Conservation (phyloP, 2,113 vertebrate genomes). For the Phalacrocorax aristotelis region DNA sequence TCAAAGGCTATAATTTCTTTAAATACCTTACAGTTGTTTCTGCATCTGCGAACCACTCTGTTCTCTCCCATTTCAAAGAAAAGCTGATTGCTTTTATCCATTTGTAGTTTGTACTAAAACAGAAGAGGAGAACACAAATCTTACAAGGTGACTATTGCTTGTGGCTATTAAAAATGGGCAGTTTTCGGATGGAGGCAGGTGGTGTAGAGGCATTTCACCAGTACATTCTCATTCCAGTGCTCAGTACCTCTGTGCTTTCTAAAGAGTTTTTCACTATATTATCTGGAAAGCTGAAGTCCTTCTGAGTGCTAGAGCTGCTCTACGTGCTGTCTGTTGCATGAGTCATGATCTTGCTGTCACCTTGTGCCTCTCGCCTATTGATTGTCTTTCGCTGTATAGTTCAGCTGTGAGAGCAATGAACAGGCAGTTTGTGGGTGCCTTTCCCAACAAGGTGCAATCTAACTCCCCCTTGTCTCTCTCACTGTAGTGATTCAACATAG, state of each 20-base stretch:
- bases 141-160: neutral
- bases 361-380: neutral
- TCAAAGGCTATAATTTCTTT: constrained; percentile 11
- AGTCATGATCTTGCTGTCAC: neutral
- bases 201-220: neutral
- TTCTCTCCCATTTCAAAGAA: neutral
- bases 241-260: neutral
- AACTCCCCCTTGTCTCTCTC: neutral
- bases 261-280: neutral
- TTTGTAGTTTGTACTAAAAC: neutral
- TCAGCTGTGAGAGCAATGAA: neutral
- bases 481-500: neutral
- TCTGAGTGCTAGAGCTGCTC: neutral
- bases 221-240: neutral
- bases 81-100: neutral
- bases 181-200: neutral
- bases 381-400: neutral
- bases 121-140: neutral
- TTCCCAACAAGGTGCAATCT: neutral
- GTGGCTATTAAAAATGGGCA: neutral
- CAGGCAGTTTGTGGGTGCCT: neutral
- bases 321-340: neutral
- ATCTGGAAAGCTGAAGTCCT: neutral
- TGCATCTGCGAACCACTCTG: neutral
- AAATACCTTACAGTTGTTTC: neutral